These are phyloP conservation scores for Coboldia fuscipes DNA, from an alignment of 1,140 invertebrate species.

Conservation along the genomic window DNA sequence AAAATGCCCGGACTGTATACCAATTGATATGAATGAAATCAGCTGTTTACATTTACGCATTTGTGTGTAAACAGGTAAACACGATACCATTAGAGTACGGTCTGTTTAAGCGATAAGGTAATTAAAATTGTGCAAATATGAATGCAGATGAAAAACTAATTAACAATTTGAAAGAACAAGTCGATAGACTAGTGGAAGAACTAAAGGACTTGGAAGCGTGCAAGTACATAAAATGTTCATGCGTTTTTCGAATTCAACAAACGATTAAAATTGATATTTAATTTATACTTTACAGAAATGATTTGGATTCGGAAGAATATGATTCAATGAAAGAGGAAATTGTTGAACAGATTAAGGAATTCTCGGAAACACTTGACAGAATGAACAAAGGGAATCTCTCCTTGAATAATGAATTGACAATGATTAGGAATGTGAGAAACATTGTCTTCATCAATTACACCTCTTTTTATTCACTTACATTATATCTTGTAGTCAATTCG, in stretches of 20 bases:
- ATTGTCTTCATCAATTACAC: background rate
- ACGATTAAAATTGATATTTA: constrained; percentile 3
- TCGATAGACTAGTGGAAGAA: constrained; percentile 49
- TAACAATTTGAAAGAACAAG: constrained; percentile 47
- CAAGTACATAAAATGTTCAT: constrained; percentile 12
- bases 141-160: no score
- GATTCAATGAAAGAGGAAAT: constrained; percentile 50
- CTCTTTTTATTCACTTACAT: constrained; percentile 6
- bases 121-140: no score
- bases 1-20: no score
- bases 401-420: constrained; percentile 21
- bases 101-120: no score
- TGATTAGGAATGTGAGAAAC: background rate
- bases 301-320: constrained; percentile 42
- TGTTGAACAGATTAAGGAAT: constrained; percentile 51
- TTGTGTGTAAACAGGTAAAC: no score
- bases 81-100: no score
- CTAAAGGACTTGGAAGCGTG: constrained; percentile 49
- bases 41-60: no score
- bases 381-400: constrained; percentile 47
- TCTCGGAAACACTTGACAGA: constrained; percentile 42
- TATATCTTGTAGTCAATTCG: constrained; percentile 2
- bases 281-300: constrained; percentile 25
- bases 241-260: constrained; percentile 1
- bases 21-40: no score